phyloP scores from a whole-genome alignment of 2,888 invertebrate species.

The Papilio protenor region DNA sequence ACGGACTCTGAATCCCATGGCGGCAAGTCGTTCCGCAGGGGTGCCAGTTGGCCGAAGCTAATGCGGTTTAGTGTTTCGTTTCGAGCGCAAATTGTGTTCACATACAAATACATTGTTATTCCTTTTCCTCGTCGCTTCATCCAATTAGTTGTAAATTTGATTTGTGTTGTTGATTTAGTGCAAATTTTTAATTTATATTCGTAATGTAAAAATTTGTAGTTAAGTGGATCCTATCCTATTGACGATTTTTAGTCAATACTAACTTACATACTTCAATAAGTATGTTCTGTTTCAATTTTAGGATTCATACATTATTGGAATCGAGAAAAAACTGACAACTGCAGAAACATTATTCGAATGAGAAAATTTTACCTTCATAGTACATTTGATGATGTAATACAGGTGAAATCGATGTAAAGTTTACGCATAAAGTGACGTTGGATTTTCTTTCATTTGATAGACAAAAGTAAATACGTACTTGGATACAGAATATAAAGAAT shows the following conservation, averaged over 20 bases:
- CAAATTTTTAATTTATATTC: not conserved
- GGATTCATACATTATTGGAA: too few relatives aligned
- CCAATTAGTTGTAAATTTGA: slow-evolving; percentile 53
- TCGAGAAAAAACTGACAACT: too few relatives aligned
- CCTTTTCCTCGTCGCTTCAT: slow-evolving; percentile 61
- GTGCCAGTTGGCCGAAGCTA: slow-evolving; percentile 81
- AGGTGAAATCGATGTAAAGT: too few relatives aligned
- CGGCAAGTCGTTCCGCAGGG: slow-evolving; percentile 75
- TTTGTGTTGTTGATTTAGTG: slow-evolving; percentile 20
- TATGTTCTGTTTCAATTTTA: too few relatives aligned
- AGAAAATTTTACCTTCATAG: too few relatives aligned
- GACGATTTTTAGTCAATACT: too few relatives aligned
- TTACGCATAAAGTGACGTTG: not conserved
- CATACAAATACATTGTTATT: slow-evolving; percentile 70
- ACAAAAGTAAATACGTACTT: not conserved
- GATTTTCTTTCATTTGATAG: not conserved
- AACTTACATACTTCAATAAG: too few relatives aligned
- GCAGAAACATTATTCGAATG: too few relatives aligned
- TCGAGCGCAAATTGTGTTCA: slow-evolving; percentile 78
- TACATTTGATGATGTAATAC: too few relatives aligned
- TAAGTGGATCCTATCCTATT: not conserved
- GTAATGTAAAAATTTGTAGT: not conserved
- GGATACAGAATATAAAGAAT: not conserved
- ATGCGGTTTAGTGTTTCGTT: slow-evolving; percentile 83
- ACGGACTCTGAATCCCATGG: slow-evolving; percentile 82